Evolutionary conservation across 2,113 vertebrate genomes (phyloP), one percentile per base, ranked within the genome.

Genomic region (Chlorodrepanis virens): DNA sequence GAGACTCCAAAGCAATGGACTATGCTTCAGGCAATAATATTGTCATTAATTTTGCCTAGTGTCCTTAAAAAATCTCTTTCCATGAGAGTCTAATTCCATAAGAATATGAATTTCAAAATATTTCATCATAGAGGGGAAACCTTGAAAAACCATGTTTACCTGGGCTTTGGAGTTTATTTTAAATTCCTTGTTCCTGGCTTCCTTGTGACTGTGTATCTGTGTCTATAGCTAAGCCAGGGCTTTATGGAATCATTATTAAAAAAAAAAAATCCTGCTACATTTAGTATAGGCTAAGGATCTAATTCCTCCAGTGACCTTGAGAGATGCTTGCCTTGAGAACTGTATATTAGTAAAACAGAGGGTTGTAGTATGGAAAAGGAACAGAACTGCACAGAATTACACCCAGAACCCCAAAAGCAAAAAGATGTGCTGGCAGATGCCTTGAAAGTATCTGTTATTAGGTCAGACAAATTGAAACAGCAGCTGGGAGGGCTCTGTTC

Each of bases 191-290:
- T 59, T 37, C 37, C 28, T 90, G 18, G 28, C 10, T 28, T 90
- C 12, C 20, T 71, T 93, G 83, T 63, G 18, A 40, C 57, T 74
- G 6, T 63, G 23, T 50, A 15, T 31, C 49, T 61, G 9, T 72
- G 49, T 40, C 19, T 47, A 20, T 12, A 69, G 64, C 17, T 67
- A 83, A 87, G n/a, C 15, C 64, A 57, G 20, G 31, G 18, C 14
- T 89, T 87, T 65, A 78, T 53, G 24, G 24, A 91, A 87, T n/a
- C n/a, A 47, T 77, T 54, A 56, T 37, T 52, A 42, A 74, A 95
- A 78, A 33, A 23, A 18, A 2, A 33, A 23, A 18, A 2, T 52
- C 10, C 35, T 69, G 20, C n/a, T 67, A 14, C 74, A 22, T 74
- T 83, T 61, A 39, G 9, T 15, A 31, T 33, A 33, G 18, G 18